These are phyloP conservation scores for Nyctalus aviator DNA, from an alignment of 2,797 vertebrate genomes.

Conservation along the genomic window DNA sequence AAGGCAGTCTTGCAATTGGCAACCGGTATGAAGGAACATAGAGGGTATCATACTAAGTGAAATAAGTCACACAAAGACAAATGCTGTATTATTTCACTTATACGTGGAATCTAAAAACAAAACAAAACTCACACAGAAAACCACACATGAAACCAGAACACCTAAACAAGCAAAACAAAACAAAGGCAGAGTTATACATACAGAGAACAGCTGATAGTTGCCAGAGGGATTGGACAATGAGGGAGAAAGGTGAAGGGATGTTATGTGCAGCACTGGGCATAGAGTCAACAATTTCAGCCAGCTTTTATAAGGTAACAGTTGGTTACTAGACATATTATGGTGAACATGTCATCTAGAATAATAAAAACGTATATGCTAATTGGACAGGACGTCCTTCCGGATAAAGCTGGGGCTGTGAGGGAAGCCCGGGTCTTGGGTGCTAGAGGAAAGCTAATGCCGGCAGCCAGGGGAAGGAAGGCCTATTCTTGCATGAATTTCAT, in stretches of 20 bases:
- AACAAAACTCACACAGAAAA: too few relatives aligned
- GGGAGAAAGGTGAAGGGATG: neutral
- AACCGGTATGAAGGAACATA: neutral
- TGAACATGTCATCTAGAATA: neutral
- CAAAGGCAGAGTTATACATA: too few relatives aligned
- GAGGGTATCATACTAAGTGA: neutral
- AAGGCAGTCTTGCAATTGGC: neutral
- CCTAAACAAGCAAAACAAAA: neutral
- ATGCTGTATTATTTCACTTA: neutral
- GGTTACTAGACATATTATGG: too few relatives aligned
- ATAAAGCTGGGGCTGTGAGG: too few relatives aligned
- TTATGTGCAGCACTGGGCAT: fast-evolving
- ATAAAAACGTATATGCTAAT: too few relatives aligned
- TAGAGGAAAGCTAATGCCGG: too few relatives aligned
- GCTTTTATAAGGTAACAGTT: neutral
- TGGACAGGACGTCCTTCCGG: too few relatives aligned
- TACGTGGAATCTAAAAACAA: neutral
- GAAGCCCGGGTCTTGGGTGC: too few relatives aligned
- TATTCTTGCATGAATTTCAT: too few relatives aligned
- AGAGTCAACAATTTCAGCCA: neutral
- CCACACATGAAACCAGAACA: neutral
- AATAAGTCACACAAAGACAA: neutral
- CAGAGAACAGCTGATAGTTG: neutral
- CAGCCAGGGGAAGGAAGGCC: too few relatives aligned
- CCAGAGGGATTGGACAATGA: neutral